Base-by-base conservation (phyloP, 37 sponge, comb jelly and placozoan genomes). In the Dysidea cf. avara region DNA sequence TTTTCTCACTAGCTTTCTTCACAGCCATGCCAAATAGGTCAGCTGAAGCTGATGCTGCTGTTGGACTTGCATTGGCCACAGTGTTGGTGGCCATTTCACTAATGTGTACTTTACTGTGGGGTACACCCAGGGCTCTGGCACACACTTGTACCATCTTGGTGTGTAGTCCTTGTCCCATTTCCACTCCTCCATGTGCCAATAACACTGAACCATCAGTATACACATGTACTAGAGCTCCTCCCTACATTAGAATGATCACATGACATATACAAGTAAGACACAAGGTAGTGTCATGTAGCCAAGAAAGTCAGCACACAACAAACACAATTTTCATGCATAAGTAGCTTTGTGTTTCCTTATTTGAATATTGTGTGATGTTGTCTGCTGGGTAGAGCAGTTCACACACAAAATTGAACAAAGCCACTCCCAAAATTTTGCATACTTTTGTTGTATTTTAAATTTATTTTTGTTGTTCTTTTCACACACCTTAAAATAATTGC, bases 111-210 rank as follows among this genome's bases (percentile, higher is more conserved):
- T 43, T 79, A 39, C 72, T 72, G 3, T 28, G 32, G 1, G 95
- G 87, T 0, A 94, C 36, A 11, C 69, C 76, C 12, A 94, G 86
- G 16, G 76, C 74, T n/a, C 77, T 68, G 14, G 90, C 54, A 75
- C 90, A 89, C 53, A 93, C 86, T 66, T 85, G 68, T 17, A 85
- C 61, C 87, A 93, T 86, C 72, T 93, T 93, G 43, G 94, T 93
- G 76, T 93, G 84, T n/a, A 93, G 59, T 0, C 94, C 94, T 61
- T 94, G 95, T 31, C 95, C 95, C 87, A 94, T 94, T 66, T 94
- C 95, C 48, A 78, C 68, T 16, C 95, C 95, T 30, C 95, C 95
- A 65, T 94, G 95, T 28, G 84, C 76, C 38, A 94, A 35, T 22
- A 90, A 72, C 13, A 94, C 85, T 49, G 84, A 77, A 22, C 95